Conservation (phyloP, 2,113 vertebrate species). For the Callocephalon fimbriatum region DNA sequence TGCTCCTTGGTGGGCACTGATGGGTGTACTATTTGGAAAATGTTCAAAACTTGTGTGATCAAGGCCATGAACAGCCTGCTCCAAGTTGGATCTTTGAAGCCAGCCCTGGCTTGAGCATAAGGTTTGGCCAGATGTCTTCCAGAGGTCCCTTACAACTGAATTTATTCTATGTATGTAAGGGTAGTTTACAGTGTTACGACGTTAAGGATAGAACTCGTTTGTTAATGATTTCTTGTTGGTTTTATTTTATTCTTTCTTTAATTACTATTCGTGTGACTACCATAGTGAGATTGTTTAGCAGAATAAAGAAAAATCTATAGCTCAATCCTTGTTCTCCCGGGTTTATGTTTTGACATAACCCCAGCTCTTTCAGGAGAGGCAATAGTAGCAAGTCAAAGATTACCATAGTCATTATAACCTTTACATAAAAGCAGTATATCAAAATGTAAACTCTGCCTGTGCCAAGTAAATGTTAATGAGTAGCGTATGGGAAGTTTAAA, state of each 20-base stretch:
- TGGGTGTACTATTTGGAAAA: neutral
- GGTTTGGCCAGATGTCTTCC: neutral
- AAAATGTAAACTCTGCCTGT: conserved; percentile 55
- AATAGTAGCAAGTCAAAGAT: conserved; percentile 37
- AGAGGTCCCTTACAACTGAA: neutral
- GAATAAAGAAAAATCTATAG: neutral
- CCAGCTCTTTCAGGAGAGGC: neutral
- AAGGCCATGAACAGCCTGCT: neutral
- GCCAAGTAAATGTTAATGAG: conserved; percentile 66
- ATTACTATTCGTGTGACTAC: neutral
- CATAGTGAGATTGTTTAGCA: neutral
- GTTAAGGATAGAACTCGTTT: neutral
- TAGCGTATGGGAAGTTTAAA: conserved; percentile 74
- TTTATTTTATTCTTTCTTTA: neutral
- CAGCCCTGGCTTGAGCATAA: neutral
- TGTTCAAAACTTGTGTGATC: neutral
- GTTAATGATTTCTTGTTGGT: neutral
- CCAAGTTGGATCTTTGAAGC: neutral
- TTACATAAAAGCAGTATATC: conserved; percentile 44
- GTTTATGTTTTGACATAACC: neutral
- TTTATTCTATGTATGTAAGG: neutral
- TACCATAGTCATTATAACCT: conserved; percentile 22
- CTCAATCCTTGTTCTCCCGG: neutral
- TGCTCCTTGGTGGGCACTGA: neutral
- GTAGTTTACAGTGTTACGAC: neutral